These are phyloP conservation scores for Oegoconia quadripuncta DNA, from an alignment of 2,888 invertebrate genomes.

Conservation along the genomic window DNA sequence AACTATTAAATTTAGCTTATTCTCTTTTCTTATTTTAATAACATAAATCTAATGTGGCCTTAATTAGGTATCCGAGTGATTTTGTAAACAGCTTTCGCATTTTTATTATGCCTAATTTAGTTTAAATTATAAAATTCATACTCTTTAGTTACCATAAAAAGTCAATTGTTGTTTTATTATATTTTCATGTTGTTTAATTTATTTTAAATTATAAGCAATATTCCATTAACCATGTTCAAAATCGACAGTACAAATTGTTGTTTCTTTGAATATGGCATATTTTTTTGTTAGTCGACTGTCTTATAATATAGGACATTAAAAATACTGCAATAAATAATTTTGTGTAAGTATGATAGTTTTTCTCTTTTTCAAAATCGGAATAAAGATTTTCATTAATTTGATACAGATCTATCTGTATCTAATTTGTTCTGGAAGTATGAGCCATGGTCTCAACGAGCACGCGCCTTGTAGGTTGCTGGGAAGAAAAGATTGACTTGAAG, in stretches of 20 bases:
- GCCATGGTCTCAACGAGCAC: no score
- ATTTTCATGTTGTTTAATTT: constrained; percentile 12
- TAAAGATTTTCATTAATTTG: no score
- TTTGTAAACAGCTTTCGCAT: constrained; percentile 1
- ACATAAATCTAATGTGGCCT: background rate
- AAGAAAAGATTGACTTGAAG: no score
- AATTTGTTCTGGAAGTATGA: no score
- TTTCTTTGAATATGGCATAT: constrained; percentile 1
- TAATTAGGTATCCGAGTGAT: background rate
- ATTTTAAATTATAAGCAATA: constrained; percentile 6
- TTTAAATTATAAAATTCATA: background rate
- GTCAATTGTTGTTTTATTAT: constrained; percentile 13
- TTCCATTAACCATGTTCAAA: background rate
- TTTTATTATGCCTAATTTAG: background rate
- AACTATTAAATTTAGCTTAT: no score
- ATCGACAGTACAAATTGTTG: constrained; percentile 4
- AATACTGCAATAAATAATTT: constrained; percentile 5
- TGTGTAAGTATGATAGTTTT: constrained; percentile 1
- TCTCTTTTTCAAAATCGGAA: background rate
- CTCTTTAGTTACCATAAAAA: constrained; percentile 11
- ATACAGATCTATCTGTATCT: no score
- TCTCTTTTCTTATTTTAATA: background rate
- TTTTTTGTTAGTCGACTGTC: background rate
- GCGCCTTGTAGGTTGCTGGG: no score
- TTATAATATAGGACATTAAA: background rate